Evolutionary conservation across 2,888 invertebrate genomes (phyloP).

Genomic region (Imbricaverruca yamaguchii): DNA sequence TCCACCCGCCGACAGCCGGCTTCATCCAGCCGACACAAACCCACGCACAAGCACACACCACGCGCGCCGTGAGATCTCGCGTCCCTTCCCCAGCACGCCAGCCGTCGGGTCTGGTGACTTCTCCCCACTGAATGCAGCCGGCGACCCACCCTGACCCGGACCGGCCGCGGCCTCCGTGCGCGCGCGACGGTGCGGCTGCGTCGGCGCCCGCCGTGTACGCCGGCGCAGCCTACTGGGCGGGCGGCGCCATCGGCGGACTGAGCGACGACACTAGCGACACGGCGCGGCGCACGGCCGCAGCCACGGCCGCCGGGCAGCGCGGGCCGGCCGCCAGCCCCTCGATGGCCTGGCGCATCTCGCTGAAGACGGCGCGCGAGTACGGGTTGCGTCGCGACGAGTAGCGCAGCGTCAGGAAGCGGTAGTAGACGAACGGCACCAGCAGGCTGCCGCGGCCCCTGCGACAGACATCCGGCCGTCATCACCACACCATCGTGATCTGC

Average conservation of each 20-base stretch:
- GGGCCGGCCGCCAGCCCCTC: conserved; percentile 61
- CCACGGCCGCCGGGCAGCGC: conserved; percentile 57
- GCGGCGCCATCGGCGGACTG: conserved; percentile 50
- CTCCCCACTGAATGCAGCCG: no score
- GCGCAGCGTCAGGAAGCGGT: conserved; percentile 86
- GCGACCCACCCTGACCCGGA: no score
- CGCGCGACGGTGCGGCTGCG: no score
- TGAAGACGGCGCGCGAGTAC: conserved; percentile 86
- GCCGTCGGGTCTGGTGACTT: no score
- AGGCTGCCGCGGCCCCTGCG: conserved; percentile 81
- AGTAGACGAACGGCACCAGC: conserved; percentile 91
- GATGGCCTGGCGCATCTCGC: conserved; percentile 66
- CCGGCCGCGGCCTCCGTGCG: no score
- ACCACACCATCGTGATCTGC: no score
- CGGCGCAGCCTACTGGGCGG: not conserved
- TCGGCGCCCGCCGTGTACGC: no score
- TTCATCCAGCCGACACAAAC: no score
- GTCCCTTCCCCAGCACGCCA: no score
- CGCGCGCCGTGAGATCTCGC: no score
- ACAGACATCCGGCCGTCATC: conserved; percentile 30
- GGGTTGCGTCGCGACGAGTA: conserved; percentile 94
- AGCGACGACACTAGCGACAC: conserved; percentile 67
- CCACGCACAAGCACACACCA: no score
- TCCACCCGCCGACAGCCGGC: no score
- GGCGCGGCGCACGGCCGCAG: conserved; percentile 51